Percentiles rank a stretch among this genome's conserved stretches.
These are phyloP conservation scores for Bellardia pandia DNA, from an alignment of 2,888 invertebrate genomes.

Conservation along the genomic window DNA sequence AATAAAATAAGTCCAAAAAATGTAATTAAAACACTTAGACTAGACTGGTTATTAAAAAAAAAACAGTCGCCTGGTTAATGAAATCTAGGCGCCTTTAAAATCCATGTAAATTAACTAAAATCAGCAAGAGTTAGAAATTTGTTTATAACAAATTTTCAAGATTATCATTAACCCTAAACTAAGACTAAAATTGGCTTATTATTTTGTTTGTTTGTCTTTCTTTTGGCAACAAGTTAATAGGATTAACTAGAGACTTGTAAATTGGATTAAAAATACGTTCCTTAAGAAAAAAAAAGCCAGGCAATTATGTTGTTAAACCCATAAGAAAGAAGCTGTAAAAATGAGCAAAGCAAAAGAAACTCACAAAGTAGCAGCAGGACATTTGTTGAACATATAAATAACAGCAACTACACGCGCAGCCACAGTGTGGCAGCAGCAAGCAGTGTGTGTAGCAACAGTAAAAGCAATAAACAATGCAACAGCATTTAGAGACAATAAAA, in stretches of 20 bases:
- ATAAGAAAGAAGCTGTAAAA: not conserved
- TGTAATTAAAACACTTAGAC: not conserved
- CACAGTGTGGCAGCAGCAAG: constrained; percentile 56
- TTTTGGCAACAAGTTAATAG: constrained; percentile 57
- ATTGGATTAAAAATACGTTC: constrained; percentile 59
- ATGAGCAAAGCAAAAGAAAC: not conserved
- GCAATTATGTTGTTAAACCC: constrained; percentile 49
- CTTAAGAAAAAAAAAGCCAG: constrained; percentile 10
- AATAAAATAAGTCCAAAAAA: constrained; percentile 7
- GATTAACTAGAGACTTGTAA: constrained; percentile 62
- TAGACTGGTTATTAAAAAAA: not conserved
- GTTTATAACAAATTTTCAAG: constrained; percentile 11
- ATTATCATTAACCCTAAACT: constrained; percentile 60
- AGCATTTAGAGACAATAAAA: constrained; percentile 70
- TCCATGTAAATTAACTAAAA: constrained; percentile 28
- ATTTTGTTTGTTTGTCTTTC: constrained; percentile 21
- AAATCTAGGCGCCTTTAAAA: constrained; percentile 54
- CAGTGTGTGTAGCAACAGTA: not conserved
- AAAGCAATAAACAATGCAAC: constrained; percentile 61
- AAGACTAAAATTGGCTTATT: constrained; percentile 46
- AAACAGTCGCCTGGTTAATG: constrained; percentile 63
- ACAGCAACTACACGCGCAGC: not conserved
- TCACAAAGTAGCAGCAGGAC: constrained; percentile 71
- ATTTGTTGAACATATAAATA: constrained; percentile 58
- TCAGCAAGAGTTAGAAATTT: constrained; percentile 57